Base-by-base conservation (phyloP, 2,113 vertebrate species). In the Dissostichus mawsoni region DNA sequence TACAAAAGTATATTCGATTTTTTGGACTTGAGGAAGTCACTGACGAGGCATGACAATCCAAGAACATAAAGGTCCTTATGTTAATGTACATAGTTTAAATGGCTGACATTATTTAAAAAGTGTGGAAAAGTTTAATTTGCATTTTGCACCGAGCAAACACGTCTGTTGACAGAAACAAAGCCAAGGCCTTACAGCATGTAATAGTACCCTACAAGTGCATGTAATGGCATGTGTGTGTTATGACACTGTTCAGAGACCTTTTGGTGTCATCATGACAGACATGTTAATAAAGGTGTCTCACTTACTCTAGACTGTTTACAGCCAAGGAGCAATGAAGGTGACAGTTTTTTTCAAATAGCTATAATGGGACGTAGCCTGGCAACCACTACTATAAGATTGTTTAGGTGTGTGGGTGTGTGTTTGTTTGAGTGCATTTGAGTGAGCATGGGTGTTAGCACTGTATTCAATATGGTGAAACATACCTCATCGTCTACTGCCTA, bases 221-320 rank as follows among this genome's bases (percentile, higher is more conserved):
- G 83, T 84, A 69, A 57, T 36, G 71, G 2, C 66, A 55, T 76
- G 76, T 71, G 23, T 69, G 55, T 25, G 55, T 61, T 58, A 76
- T 69, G 81, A 68, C 78, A 69, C 64, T 4, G 18, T 48, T 59
- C 2, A 2, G 16, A 72, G 47, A 69, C 29, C 23, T 25, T 16
- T 23, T 65, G 52, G 57, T 87, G 84, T 70, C 59, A 9, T 80
- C 77, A 74, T 76, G 71, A 78, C 63, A 25, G 72, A 83, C 41
- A 2, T 29, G 68, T 59, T 67, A 61, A 62, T 48, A 61, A 77
- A 20, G 18, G 45, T 12, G 47, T 67, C 57, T 78, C 52, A 56
- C 59, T 70, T 53, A 59, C 59, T 82, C 75, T 41, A 58, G n/a
- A 71, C 14, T 62, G 55, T 74, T 84, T 69, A 25, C 74, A 78